Percentiles rank a stretch among this genome's conserved stretches.
These are phyloP conservation scores for Panonychus citri DNA, from an alignment of 1,140 invertebrate genomes.

Conservation along the genomic window DNA sequence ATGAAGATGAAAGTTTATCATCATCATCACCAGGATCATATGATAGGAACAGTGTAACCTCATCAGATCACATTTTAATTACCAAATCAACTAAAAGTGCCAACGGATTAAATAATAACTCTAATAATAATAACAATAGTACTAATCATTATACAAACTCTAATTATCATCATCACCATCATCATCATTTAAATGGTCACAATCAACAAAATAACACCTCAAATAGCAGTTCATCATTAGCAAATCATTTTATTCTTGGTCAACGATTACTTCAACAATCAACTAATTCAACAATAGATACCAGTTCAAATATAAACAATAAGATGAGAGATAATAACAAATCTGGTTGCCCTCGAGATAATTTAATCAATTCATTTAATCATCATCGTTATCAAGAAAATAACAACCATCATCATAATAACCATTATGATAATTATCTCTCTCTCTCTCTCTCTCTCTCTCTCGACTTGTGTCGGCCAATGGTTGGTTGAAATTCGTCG, in stretches of 20 bases:
- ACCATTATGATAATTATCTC: too few species aligned
- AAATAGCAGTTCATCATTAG: too few species aligned
- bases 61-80: constrained; percentile 36
- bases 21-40: constrained; percentile 43
- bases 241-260: background rate
- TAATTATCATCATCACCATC: constrained; percentile 21
- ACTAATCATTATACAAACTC: too few species aligned
- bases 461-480: constrained; percentile 12
- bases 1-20: constrained; percentile 22
- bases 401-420: too few species aligned
- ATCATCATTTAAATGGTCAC: too few species aligned
- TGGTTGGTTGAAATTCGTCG: constrained; percentile 42
- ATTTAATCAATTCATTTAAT: too few species aligned
- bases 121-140: too few species aligned
- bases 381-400: too few species aligned
- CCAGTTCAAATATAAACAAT: too few species aligned
- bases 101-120: constrained; percentile 27
- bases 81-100: constrained; percentile 41
- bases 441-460: too few species aligned
- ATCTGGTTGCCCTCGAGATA: too few species aligned
- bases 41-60: constrained; percentile 8
- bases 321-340: too few species aligned
- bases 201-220: background rate
- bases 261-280: background rate
- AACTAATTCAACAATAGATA: background rate